These are phyloP conservation scores for Mesitornis unicolor DNA, from an alignment of 2,113 vertebrate species.

Conservation along the genomic window DNA sequence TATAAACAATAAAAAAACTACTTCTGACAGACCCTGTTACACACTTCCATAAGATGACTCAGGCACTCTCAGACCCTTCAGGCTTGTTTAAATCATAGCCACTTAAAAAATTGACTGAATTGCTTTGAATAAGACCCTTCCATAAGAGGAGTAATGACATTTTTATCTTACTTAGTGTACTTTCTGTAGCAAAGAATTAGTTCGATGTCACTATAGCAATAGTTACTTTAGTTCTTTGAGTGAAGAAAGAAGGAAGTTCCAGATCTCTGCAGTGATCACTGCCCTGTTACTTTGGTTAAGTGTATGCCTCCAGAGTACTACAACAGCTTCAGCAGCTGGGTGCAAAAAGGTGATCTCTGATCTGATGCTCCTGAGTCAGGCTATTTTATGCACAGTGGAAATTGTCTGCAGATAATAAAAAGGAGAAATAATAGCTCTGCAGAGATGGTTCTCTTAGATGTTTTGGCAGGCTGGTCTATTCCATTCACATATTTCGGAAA, in stretches of 20 bases:
- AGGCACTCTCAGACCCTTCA: not conserved
- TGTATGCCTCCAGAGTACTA: not conserved
- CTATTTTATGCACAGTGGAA: not conserved
- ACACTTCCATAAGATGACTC: not conserved
- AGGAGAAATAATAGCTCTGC: constrained; percentile 37
- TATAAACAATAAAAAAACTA: not conserved
- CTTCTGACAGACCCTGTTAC: not conserved
- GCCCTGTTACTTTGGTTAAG: constrained; percentile 34
- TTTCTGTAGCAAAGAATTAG: constrained; percentile 4
- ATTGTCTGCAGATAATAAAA: constrained; percentile 15
- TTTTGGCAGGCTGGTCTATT: not conserved
- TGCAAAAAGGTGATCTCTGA: constrained; percentile 55
- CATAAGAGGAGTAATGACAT: not conserved
- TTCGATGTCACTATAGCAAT: not conserved
- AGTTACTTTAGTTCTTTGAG: not conserved
- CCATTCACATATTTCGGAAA: not conserved
- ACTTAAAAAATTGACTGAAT: not conserved
- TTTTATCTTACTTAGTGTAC: not conserved
- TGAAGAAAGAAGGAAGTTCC: not conserved
- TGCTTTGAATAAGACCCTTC: not conserved
- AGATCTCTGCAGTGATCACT: not conserved
- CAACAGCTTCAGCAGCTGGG: constrained; percentile 23
- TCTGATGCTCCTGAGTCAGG: constrained; percentile 2
- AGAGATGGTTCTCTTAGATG: not conserved
- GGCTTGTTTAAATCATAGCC: not conserved